A percentile compares a stretch with the other conserved stretches of the same genome.
These are phyloP conservation scores for Eupithecia dodoneata DNA, from an alignment of 2,888 invertebrate species.

Conservation along the genomic window DNA sequence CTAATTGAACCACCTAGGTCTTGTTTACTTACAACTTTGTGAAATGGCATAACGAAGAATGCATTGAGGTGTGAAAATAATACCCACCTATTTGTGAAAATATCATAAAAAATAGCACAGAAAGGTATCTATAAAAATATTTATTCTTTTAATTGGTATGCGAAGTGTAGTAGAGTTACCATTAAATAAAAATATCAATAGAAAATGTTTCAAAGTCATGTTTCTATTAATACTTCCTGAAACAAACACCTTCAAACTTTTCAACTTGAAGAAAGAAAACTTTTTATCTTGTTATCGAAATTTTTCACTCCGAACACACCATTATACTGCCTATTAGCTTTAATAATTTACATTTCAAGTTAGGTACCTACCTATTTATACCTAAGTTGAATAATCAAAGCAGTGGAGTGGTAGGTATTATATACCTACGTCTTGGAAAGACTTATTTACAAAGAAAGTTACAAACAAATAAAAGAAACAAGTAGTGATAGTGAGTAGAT, in stretches of 20 bases:
- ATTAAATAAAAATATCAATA: too few species aligned
- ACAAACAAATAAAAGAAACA: too few species aligned
- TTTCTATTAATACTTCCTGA: neutral
- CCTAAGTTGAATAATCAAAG: too few species aligned
- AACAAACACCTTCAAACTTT: neutral
- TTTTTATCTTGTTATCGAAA: neutral
- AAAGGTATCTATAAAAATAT: neutral
- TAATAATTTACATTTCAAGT: neutral
- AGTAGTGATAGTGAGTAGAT: too few species aligned
- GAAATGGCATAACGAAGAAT: too few species aligned
- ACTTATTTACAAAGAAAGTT: too few species aligned
- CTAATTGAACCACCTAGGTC: too few species aligned
- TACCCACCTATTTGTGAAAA: neutral
- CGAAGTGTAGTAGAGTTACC: neutral
- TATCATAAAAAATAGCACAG: neutral
- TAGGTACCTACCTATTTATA: neutral
- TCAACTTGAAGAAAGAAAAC: slow-evolving; percentile 2
- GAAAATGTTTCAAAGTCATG: neutral
- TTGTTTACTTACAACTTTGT: too few species aligned
- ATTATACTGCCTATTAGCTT: neutral
- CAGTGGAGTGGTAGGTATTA: too few species aligned
- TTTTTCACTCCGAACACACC: neutral
- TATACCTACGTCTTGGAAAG: too few species aligned
- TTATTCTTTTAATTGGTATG: neutral
- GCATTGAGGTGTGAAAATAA: neutral